phyloP scores from a whole-genome alignment of 2,888 invertebrate species.

The Trachelus iudaicus region DNA sequence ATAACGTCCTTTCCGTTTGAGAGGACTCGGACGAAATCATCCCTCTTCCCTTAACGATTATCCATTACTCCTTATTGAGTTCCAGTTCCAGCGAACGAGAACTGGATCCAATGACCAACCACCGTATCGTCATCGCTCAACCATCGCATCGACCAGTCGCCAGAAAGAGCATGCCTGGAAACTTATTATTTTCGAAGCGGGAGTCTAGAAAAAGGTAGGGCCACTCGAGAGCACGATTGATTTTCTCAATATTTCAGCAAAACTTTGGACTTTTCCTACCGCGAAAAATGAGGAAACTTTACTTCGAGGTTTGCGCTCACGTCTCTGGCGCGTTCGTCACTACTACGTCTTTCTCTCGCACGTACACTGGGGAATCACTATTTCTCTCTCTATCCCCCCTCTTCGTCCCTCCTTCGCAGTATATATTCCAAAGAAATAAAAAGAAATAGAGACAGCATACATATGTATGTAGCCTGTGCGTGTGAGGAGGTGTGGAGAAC shows the following conservation, averaged over 20 bases:
- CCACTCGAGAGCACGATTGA: slow-evolving; percentile 50
- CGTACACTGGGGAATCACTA: too few relatives aligned
- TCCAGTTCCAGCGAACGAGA: slow-evolving; percentile 1
- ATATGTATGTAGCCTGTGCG: too few relatives aligned
- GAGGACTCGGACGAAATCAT: not conserved
- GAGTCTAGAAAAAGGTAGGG: not conserved
- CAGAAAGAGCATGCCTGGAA: slow-evolving; percentile 8
- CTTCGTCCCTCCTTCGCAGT: too few relatives aligned
- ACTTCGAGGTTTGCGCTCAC: slow-evolving; percentile 47
- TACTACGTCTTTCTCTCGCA: slow-evolving; percentile 17
- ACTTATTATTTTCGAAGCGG: slow-evolving; percentile 25
- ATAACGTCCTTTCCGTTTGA: too few relatives aligned
- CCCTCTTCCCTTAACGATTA: slow-evolving; percentile 3
- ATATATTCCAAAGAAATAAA: too few relatives aligned
- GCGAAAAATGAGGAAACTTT: slow-evolving; percentile 64
- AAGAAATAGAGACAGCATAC: too few relatives aligned
- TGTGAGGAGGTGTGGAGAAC: too few relatives aligned
- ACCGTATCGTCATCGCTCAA: slow-evolving; percentile 10
- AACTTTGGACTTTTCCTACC: slow-evolving; percentile 44
- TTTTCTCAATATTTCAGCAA: slow-evolving; percentile 56
- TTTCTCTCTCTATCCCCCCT: too few relatives aligned
- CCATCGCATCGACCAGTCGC: not conserved
- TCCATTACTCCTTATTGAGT: slow-evolving; percentile 1
- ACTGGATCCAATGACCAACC: slow-evolving; percentile 14
- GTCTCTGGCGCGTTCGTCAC: slow-evolving; percentile 29